phyloP scores from a whole-genome alignment of 1,140 invertebrate species.

The Rhyacophila brunnea region DNA sequence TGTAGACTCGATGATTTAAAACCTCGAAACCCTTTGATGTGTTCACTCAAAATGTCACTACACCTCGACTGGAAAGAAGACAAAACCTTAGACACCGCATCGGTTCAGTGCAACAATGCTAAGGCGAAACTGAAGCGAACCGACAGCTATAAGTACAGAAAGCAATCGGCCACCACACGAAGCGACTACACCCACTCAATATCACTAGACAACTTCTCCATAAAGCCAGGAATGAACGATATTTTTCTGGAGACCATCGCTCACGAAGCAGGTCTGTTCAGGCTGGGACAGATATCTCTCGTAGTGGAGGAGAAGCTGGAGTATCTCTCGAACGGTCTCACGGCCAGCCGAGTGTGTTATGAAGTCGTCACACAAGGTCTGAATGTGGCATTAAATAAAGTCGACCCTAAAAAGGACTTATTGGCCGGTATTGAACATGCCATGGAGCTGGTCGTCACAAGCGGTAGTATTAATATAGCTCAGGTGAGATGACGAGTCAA shows the following conservation, averaged over 20 bases:
- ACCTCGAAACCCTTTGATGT: slow-evolving; percentile 56
- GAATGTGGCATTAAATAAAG: slow-evolving; percentile 51
- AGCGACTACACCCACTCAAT: slow-evolving; percentile 67
- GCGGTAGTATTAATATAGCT: slow-evolving; percentile 60
- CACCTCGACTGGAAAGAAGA: slow-evolving; percentile 79
- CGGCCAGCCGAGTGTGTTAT: slow-evolving; percentile 44
- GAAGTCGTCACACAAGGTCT: slow-evolving; percentile 50
- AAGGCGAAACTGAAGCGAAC: slow-evolving; percentile 58
- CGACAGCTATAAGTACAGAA: slow-evolving; percentile 60
- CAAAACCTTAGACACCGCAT: slow-evolving; percentile 67
- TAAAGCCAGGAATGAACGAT: slow-evolving; percentile 72
- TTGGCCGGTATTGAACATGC: slow-evolving; percentile 69
- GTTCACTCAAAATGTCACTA: slow-evolving; percentile 65
- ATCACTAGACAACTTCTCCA: slow-evolving; percentile 48
- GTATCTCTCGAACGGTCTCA: slow-evolving; percentile 58
- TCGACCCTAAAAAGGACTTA: slow-evolving; percentile 61
- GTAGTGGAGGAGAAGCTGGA: slow-evolving; percentile 61
- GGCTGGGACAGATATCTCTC: slow-evolving; percentile 61
- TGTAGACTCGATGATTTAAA: slow-evolving; percentile 61
- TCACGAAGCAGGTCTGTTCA: slow-evolving; percentile 59
- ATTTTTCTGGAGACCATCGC: slow-evolving; percentile 63
- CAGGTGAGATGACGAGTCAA: slow-evolving; percentile 46
- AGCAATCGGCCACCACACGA: slow-evolving; percentile 51
- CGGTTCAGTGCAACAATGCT: slow-evolving; percentile 60
- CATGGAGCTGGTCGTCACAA: slow-evolving; percentile 65